These are phyloP conservation scores for Bombus sibiricus DNA, from an alignment of 1,140 invertebrate species.

Conservation along the genomic window DNA sequence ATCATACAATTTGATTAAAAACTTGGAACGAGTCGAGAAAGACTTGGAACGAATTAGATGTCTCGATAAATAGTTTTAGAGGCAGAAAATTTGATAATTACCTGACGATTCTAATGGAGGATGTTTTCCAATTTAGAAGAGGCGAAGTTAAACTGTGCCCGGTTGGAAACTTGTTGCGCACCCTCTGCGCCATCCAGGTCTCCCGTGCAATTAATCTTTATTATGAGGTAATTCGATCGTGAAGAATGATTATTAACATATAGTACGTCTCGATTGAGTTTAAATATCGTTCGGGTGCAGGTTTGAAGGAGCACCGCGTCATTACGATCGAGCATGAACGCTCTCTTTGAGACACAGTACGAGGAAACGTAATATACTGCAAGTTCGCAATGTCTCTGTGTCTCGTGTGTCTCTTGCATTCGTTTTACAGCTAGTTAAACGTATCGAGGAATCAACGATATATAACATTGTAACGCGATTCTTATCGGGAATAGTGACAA, in stretches of 20 bases:
- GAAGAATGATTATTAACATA: not conserved
- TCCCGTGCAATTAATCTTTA: not conserved
- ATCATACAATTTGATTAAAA: not conserved
- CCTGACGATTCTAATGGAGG: not conserved
- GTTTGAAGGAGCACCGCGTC: not conserved
- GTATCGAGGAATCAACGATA: not conserved
- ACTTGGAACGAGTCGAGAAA: not conserved
- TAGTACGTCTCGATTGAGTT: not conserved
- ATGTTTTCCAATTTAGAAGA: not conserved
- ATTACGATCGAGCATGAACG: not conserved
- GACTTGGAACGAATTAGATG: not conserved
- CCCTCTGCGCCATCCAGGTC: not conserved
- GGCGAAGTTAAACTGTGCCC: not conserved
- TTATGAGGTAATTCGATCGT: not conserved
- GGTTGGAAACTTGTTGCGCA: conserved; percentile 25
- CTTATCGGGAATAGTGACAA: not conserved
- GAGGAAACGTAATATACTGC: conserved; percentile 10
- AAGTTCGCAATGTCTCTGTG: not conserved
- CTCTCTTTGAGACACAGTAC: not conserved
- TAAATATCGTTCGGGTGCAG: not conserved
- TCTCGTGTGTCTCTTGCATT: not conserved
- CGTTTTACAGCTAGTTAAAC: conserved; percentile 15
- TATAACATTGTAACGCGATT: conserved; percentile 6
- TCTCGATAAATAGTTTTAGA: not conserved
- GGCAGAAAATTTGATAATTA: not conserved